A percentile compares a stretch with the other conserved stretches of the same genome.
Conservation (phyloP, 2,113 vertebrate species). For the Nycticorax nycticorax region DNA sequence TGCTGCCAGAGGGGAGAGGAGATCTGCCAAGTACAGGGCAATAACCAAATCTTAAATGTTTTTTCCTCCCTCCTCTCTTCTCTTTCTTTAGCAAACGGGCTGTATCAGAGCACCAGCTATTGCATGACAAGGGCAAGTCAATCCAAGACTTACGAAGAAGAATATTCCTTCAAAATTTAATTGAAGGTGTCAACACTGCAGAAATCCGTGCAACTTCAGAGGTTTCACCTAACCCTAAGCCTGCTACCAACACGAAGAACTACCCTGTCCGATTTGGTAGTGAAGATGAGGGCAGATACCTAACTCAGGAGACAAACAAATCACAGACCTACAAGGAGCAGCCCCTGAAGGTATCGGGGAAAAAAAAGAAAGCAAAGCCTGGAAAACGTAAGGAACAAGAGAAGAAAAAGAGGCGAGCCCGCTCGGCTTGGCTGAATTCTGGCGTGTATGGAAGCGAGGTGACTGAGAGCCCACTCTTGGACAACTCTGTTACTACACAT, state of each 20-base stretch:
- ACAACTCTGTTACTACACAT: constrained; percentile 56
- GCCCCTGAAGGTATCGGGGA: constrained; percentile 76
- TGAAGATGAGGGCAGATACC: constrained; percentile 80
- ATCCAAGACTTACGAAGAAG: constrained; percentile 89
- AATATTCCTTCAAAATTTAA: constrained; percentile 89
- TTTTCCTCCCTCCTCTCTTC: not conserved
- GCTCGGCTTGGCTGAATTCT: constrained; percentile 69
- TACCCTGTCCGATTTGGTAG: constrained; percentile 78
- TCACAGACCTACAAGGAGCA: constrained; percentile 87
- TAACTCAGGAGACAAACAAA: constrained; percentile 96
- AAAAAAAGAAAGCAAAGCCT: constrained; percentile 89
- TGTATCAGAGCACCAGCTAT: constrained; percentile 93
- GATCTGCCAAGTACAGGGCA: not conserved
- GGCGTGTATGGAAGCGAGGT: constrained; percentile 42
- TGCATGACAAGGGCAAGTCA: constrained; percentile 93
- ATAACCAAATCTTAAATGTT: not conserved
- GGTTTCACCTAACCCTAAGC: constrained; percentile 83
- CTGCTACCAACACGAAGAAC: constrained; percentile 86
- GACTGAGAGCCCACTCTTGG: constrained; percentile 61
- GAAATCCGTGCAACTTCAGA: constrained; percentile 77
- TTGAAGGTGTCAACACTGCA: constrained; percentile 92
- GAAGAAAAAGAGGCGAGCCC: constrained; percentile 87
- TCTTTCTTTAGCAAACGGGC: constrained; percentile 84
- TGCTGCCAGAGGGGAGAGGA: not conserved
- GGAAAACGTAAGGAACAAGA: constrained; percentile 92